Conservation (phyloP, 2,113 vertebrate genomes). For the Aspiorhynchus laticeps region DNA sequence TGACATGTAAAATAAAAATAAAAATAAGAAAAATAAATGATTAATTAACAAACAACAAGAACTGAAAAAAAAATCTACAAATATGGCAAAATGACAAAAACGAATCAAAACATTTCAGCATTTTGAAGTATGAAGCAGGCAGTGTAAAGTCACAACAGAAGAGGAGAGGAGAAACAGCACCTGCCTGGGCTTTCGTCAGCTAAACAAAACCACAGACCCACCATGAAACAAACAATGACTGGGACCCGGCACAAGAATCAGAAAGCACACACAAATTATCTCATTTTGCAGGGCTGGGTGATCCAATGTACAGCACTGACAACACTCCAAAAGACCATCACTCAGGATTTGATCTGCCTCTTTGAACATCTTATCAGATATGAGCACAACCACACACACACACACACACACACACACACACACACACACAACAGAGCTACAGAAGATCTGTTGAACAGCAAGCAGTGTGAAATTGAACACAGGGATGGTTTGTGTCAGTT, state of each 20-base stretch:
- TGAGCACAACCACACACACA: not conserved
- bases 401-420: not conserved
- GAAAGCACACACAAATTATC: constrained; percentile 36
- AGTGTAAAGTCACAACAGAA: not conserved
- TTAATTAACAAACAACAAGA: not conserved
- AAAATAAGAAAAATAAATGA: not conserved
- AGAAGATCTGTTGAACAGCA: constrained; percentile 12
- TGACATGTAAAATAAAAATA: not conserved
- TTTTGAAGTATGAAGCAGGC: not conserved
- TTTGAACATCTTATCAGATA: constrained; percentile 3
- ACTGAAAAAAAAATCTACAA: not conserved
- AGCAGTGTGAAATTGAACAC: constrained; percentile 18
- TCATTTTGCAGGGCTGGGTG: not conserved
- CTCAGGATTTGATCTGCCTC: not conserved
- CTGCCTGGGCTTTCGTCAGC: constrained; percentile 24
- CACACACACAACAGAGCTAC: not conserved
- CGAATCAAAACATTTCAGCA: not conserved
- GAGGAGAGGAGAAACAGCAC: constrained; percentile 19
- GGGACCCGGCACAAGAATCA: constrained; percentile 22
- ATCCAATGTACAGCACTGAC: not conserved
- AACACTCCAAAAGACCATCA: not conserved
- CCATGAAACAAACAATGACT: constrained; percentile 63
- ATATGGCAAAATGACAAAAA: not conserved
- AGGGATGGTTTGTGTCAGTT: constrained; percentile 24
- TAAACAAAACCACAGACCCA: constrained; percentile 51